Base-by-base conservation (phyloP, 2,888 invertebrate genomes). In the Lucinisca nassula region DNA sequence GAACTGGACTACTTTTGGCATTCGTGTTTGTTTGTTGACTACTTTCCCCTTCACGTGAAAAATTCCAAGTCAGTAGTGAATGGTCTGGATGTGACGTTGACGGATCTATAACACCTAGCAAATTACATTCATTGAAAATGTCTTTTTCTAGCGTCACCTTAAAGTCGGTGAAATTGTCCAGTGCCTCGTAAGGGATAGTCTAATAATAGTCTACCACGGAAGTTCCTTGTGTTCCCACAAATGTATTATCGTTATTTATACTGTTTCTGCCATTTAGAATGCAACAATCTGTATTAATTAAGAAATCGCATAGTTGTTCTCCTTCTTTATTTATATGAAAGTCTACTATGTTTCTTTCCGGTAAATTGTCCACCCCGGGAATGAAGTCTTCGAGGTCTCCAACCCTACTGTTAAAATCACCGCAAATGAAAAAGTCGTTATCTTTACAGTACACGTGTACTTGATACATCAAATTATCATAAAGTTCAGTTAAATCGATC, bases 221-320 rank as follows among this genome's bases (percentile, higher is more conserved):
- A 37, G 38, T 37, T n/a, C 74, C 81, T 27, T 38, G 32, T 1
- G 74, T 21, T 17, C 74, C 74, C 35, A 81, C 61, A 51, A 45
- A 40, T 51, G 81, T 81, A 74, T 73, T 74, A 38, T 81, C 74
- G 55, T 81, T 74, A 14, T 37, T 38, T 3, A 81, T 27, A n/a
- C 8, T 27, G 27, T 81, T 81, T 74, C 81, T 32, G 4, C 81
- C 81, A 74, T 81, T 81, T 58, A 81, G 38, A 27, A 81, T 55
- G 55, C 81, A 81, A 21, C 40, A 21, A 38, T 81, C 49, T 4
- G 58, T 51, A 58, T 40, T 38, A 14, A 73, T 81, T 27, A 55
- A 37, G 37, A 81, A 81, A 4, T 81, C 74, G 21, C 61, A 38
- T 32, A 80, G 72, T 8, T 24, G 14, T n/a, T 75, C 58, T 6